Evolutionary conservation across 2,888 invertebrate species (phyloP).

Genomic region (Ptychoptera contaminata): DNA sequence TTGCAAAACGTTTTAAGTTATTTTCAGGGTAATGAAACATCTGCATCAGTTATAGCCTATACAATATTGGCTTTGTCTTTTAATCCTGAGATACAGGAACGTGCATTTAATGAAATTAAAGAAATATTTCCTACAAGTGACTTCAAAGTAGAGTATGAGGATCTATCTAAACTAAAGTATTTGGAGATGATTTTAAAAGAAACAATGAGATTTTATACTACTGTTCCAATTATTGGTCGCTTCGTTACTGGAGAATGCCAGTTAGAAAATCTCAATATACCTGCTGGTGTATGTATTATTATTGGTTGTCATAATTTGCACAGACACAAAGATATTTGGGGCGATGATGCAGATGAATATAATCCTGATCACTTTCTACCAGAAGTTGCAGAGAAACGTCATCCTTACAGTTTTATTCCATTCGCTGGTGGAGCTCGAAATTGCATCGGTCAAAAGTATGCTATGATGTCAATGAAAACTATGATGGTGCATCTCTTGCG

Average conservation of each 20-base stretch:
- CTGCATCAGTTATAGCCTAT: not conserved
- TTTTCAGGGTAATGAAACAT: slow-evolving; percentile 1
- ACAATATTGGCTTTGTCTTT: slow-evolving; percentile 1
- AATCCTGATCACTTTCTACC: slow-evolving; percentile 10
- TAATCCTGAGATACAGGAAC: slow-evolving; percentile 2
- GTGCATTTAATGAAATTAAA: not conserved
- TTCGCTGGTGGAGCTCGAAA: slow-evolving; percentile 5
- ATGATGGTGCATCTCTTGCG: slow-evolving; percentile 1
- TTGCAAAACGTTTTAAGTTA: too few species aligned
- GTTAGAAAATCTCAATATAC: slow-evolving; percentile 2
- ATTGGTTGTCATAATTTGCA: slow-evolving; percentile 6
- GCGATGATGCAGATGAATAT: slow-evolving; percentile 7
- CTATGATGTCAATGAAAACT: not conserved
- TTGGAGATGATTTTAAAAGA: slow-evolving; percentile 3
- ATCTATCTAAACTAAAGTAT: slow-evolving; percentile 2
- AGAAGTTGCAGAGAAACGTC: slow-evolving; percentile 6
- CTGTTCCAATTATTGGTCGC: too few species aligned
- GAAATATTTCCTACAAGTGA: not conserved
- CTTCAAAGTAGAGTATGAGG: not conserved
- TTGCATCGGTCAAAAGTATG: not conserved
- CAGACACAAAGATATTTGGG: slow-evolving; percentile 6
- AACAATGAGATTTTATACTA: slow-evolving; percentile 1
- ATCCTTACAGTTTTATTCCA: slow-evolving; percentile 8
- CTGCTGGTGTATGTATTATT: slow-evolving; percentile 6
- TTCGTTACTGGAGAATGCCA: not conserved